Evolutionary conservation across 1,140 invertebrate species (phyloP), one percentile per base, ranked within the genome.

Genomic region (Microplitis demolitor): DNA sequence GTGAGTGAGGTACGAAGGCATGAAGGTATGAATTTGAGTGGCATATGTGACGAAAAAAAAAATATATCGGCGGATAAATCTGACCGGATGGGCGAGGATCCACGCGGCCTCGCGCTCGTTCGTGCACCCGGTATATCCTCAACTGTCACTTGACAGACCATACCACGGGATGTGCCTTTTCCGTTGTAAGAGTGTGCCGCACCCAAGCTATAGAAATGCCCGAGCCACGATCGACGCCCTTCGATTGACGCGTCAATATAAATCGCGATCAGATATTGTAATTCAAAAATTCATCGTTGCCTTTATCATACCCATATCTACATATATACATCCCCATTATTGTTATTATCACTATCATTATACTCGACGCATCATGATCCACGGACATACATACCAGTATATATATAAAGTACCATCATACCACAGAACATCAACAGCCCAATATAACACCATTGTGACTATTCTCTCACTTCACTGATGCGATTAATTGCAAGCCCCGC

Each of bases 111-210:
- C 74, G 74, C 74, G 74, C 74, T 39, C 74, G 71, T 73, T 75
- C 69, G 74, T 72, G 54, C 62, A 71, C 74, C 63, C 70, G 56
- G 66, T 73, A 73, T 75, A 75, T 75, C 74, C 71, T 75, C 74
- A 70, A 75, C 71, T 75, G 74, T 75, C 74, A 75, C 68, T 75
- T 75, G 74, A 75, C 74, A 73, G 69, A 62, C 62, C 74, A 73
- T 64, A 62, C 62, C 74, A 75, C 74, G 74, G 74, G 74, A 75
- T 75, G 74, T 75, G 74, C 74, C 74, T 75, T 75, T 75, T 75
- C 74, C 74, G 74, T 75, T 75, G 74, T 75, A 73, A 73, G 68
- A 75, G 71, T 58, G 53, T 56, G 74, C 71, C 74, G 68, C 74
- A 75, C 74, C 74, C 71, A 73, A 73, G 4, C 74, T 72, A 73